These are phyloP conservation scores for Pangasius mekongensis DNA, from an alignment of 2,797 vertebrate species.

Conservation along the genomic window DNA sequence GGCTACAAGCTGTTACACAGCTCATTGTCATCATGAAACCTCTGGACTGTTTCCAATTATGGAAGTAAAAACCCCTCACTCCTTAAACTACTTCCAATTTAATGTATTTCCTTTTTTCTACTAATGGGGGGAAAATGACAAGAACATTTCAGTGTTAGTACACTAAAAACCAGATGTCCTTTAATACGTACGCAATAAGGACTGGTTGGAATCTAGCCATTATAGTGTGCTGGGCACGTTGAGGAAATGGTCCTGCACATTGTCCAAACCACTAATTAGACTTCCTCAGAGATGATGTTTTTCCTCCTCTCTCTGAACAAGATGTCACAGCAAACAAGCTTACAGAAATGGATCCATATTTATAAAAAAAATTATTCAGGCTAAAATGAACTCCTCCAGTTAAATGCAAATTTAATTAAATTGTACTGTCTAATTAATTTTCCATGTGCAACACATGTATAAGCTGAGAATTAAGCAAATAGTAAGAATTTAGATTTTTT, in stretches of 20 bases:
- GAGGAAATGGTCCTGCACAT: slow-evolving; percentile 4
- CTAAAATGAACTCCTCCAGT: not conserved
- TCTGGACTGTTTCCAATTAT: slow-evolving; percentile 11
- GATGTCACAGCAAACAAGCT: not conserved
- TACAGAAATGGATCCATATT: not conserved
- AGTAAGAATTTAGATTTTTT: not conserved
- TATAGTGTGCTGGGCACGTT: not conserved
- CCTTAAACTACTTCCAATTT: not conserved
- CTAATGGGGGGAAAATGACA: not conserved
- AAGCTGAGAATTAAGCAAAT: not conserved
- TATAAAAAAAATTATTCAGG: not conserved
- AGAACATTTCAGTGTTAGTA: not conserved
- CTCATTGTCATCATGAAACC: not conserved
- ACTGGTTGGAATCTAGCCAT: slow-evolving; percentile 3
- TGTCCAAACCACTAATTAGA: slow-evolving; percentile 12
- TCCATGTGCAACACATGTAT: too few relatives aligned
- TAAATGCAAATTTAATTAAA: not conserved
- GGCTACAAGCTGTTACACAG: slow-evolving; percentile 15
- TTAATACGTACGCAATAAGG: not conserved
- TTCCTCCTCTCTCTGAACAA: not conserved
- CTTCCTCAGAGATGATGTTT: not conserved
- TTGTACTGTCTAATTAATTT: not conserved
- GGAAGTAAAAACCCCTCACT: not conserved
- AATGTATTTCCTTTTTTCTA: not conserved
- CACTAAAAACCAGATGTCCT: not conserved